Percentiles rank a stretch among this genome's conserved stretches.
Conservation (phyloP, 2,888 invertebrate genomes). For the Drosophila buzzatii region DNA sequence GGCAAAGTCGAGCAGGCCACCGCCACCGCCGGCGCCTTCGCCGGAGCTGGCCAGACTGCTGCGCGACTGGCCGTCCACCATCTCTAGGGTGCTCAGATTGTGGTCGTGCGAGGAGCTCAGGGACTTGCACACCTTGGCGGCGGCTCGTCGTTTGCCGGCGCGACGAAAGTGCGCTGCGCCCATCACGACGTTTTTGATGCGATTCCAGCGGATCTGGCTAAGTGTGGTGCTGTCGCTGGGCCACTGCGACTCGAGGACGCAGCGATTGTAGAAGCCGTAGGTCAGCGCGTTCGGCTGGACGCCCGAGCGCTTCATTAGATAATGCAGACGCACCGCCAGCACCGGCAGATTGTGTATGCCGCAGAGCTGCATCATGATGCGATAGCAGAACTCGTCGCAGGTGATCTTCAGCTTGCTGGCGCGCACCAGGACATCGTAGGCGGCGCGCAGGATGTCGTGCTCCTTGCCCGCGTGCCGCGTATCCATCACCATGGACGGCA, state of each 20-base stretch:
- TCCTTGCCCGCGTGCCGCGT: slow-evolving; percentile 90
- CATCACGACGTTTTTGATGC: slow-evolving; percentile 95
- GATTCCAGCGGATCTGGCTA: slow-evolving; percentile 95
- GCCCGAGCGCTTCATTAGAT: slow-evolving; percentile 96
- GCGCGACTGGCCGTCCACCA: slow-evolving; percentile 84
- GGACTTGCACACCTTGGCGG: slow-evolving; percentile 85
- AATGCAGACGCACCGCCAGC: slow-evolving; percentile 95
- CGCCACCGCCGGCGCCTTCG: slow-evolving; percentile 58
- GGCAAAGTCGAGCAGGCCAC: slow-evolving; percentile 85
- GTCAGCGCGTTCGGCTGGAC: slow-evolving; percentile 99
- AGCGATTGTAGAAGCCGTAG: slow-evolving; percentile 93
- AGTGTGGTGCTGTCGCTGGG: slow-evolving; percentile 91
- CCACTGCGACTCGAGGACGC: slow-evolving; percentile 98
- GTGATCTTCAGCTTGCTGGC: slow-evolving; percentile 94
- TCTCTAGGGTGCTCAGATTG: slow-evolving; percentile 84
- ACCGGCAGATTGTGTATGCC: slow-evolving; percentile 97
- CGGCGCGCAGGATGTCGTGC: slow-evolving; percentile 91
- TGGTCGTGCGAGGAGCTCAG: slow-evolving; percentile 83
- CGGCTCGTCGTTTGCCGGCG: slow-evolving; percentile 89
- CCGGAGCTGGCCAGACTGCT: slow-evolving; percentile 84
- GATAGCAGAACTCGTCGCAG: slow-evolving; percentile 98
- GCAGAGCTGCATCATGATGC: slow-evolving; percentile 99
- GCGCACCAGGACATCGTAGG: slow-evolving; percentile 94
- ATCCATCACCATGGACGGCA: slow-evolving; percentile 93
- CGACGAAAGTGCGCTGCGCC: slow-evolving; percentile 95